Evolutionary conservation across 2,113 vertebrate genomes (phyloP).

Genomic region (Meriones unguiculatus): DNA sequence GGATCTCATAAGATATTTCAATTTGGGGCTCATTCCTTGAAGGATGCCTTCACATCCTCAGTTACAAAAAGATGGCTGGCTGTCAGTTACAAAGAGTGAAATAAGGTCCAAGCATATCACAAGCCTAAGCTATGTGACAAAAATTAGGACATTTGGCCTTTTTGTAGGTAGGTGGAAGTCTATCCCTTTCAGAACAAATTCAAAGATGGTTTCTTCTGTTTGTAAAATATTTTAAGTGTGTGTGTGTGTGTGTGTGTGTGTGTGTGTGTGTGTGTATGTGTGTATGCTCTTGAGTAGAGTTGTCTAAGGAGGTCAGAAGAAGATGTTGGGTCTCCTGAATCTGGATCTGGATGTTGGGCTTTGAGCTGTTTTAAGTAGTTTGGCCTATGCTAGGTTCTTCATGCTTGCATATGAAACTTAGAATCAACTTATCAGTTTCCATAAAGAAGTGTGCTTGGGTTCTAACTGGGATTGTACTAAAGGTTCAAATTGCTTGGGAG

Average conservation of each 20-base stretch:
- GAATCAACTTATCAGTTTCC: not conserved
- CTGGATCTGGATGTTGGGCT: not conserved
- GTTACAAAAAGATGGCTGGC: not conserved
- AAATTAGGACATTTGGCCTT: not conserved
- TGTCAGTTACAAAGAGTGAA: not conserved
- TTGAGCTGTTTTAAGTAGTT: not conserved
- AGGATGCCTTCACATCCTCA: not conserved
- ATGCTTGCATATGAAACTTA: slow-evolving; percentile 13
- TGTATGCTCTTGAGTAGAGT: not conserved
- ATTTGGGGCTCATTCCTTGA: not conserved
- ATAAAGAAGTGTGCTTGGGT: not conserved
- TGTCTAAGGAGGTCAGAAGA: not conserved
- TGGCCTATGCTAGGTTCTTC: not conserved
- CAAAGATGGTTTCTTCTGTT: too few relatives aligned
- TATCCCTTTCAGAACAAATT: not conserved
- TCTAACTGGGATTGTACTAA: not conserved
- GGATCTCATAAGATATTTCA: not conserved
- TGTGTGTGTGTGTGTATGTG: too few relatives aligned
- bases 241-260: not conserved
- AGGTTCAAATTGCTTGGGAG: not conserved
- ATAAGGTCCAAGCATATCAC: not conserved
- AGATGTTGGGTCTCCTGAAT: not conserved
- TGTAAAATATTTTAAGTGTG: not conserved
- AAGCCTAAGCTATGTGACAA: not conserved
- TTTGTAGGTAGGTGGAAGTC: not conserved